Percentiles rank a stretch among this genome's conserved stretches.
phyloP scores from a whole-genome alignment of 92 coral and sea anemone species.

The Palythoa grandis region DNA sequence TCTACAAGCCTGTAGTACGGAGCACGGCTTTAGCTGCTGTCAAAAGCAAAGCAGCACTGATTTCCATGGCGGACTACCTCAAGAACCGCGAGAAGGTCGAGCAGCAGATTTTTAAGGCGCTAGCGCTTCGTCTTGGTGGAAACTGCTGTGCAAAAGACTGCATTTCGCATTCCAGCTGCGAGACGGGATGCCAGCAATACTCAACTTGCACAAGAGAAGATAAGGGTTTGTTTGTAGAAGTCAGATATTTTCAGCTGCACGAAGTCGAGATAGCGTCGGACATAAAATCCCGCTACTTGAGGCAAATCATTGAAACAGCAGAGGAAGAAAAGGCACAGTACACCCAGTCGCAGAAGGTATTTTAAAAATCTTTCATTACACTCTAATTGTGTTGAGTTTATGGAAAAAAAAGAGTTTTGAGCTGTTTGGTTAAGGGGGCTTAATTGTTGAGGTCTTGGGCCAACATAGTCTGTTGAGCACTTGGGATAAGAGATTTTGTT shows the following conservation, averaged over 20 bases:
- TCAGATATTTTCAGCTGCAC: slow-evolving; percentile 84
- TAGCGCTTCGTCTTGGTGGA: slow-evolving; percentile 40
- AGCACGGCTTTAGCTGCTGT: slow-evolving; percentile 35
- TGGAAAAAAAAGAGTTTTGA: no score
- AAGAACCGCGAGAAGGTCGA: slow-evolving; percentile 46
- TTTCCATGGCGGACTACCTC: slow-evolving; percentile 58
- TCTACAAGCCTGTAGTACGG: slow-evolving; percentile 41
- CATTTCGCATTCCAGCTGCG: slow-evolving; percentile 44
- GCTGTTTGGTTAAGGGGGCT: no score
- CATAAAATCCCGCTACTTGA: slow-evolving; percentile 79
- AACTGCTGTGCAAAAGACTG: slow-evolving; percentile 66
- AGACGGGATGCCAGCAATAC: slow-evolving; percentile 55
- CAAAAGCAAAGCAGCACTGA: slow-evolving; percentile 60
- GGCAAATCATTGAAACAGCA: slow-evolving; percentile 86
- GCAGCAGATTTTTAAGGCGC: slow-evolving; percentile 16
- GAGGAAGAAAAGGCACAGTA: slow-evolving; percentile 86
- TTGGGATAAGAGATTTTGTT: no score
- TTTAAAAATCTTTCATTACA: not conserved
- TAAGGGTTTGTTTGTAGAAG: slow-evolving; percentile 86
- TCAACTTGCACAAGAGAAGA: slow-evolving; percentile 60
- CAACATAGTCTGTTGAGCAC: no score
- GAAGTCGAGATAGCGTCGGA: slow-evolving; percentile 79
- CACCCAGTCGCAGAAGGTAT: slow-evolving; percentile 79
- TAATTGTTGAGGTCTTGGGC: no score
- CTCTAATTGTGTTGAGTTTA: no score